phyloP scores from a whole-genome alignment of 2,797 vertebrate species.

The Parauchenoglanis punctatus region DNA sequence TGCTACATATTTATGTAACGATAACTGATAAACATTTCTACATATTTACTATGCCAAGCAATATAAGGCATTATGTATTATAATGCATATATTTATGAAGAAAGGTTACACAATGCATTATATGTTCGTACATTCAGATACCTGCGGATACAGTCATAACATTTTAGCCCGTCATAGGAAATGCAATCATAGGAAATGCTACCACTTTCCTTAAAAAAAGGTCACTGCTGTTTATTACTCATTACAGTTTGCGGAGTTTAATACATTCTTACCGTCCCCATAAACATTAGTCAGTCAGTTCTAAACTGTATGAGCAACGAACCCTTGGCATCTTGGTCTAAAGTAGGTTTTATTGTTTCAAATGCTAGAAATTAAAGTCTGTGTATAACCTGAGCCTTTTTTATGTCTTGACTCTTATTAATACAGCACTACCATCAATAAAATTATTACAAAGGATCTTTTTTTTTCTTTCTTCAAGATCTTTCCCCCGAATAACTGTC shows the following conservation, averaged over 20 bases:
- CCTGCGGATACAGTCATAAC: neutral
- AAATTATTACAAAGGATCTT: conserved; percentile 19
- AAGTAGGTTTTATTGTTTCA: conserved; percentile 23
- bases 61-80: neutral
- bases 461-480: neutral
- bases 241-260: conserved; percentile 56
- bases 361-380: conserved; percentile 32
- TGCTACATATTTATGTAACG: neutral
- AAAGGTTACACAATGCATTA: neutral
- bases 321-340: conserved; percentile 17
- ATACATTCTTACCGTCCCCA: conserved; percentile 51
- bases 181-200: neutral
- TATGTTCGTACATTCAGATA: neutral
- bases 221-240: conserved; percentile 54
- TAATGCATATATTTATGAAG: neutral
- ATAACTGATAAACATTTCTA: neutral
- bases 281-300: conserved; percentile 55
- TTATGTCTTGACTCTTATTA: neutral
- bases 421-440: neutral
- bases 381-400: neutral
- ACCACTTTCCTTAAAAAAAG: conserved; percentile 48
- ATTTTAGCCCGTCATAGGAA: neutral
- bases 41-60: neutral
- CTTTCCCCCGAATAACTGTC: conserved; percentile 6
- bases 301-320: neutral